Percentiles rank a stretch among this genome's conserved stretches.
phyloP scores from a whole-genome alignment of 2,113 vertebrate genomes.

The Mus musculus region GRCm39 chr2:69857001-69857500 shows the following conservation, averaged over 20 bases:
- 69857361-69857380: not conserved
- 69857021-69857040: not conserved
- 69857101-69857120: not conserved
- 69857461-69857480: not conserved
- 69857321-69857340: not conserved
- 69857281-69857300: not conserved
- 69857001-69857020: not conserved
- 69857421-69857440: not conserved
- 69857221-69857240: not conserved
- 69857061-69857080: not conserved
- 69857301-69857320: not conserved
- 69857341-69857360: no score
- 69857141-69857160: slow-evolving; percentile 14
- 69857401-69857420: not conserved
- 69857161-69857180: not conserved
- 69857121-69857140: not conserved
- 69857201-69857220: not conserved
- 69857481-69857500: not conserved
- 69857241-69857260: not conserved
- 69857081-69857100: not conserved
- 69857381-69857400: not conserved
- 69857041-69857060: not conserved
- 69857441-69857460: not conserved
- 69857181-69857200: not conserved
- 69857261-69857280: not conserved